phyloP scores from a whole-genome alignment of 1,140 invertebrate species.

The Cotesia chilonis region DNA sequence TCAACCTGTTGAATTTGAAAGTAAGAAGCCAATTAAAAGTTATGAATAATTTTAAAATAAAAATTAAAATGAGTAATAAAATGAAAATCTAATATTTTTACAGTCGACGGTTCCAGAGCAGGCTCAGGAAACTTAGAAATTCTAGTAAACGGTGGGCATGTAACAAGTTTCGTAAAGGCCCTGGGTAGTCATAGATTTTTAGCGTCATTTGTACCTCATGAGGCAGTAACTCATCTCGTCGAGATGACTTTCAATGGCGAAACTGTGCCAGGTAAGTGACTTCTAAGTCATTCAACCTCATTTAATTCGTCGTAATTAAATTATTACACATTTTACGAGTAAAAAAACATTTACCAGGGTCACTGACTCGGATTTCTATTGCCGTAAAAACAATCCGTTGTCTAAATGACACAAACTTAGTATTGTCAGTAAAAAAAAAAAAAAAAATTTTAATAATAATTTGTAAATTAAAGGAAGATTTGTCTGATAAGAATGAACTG shows the following conservation, averaged over 20 bases:
- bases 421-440: too few species aligned
- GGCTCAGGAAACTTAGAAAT: conserved; percentile 97
- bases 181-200: conserved; percentile 90
- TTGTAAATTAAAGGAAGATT: background rate
- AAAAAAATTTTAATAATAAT: background rate
- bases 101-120: conserved; percentile 93
- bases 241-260: conserved; percentile 97
- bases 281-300: conserved; percentile 21
- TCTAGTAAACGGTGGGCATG: conserved; percentile 93
- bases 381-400: conserved; percentile 11
- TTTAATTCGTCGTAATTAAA: conserved; percentile 5
- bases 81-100: conserved; percentile 40
- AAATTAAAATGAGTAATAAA: background rate
- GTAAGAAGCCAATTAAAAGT: conserved; percentile 68
- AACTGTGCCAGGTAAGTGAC: conserved; percentile 85
- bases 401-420: too few species aligned
- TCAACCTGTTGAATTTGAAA: conserved; percentile 94
- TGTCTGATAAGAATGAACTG: too few species aligned
- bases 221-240: conserved; percentile 84
- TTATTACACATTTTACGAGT: background rate
- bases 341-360: conserved; percentile 29
- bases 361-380: conserved; percentile 36
- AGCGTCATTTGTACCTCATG: conserved; percentile 91
- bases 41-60: conserved; percentile 11
- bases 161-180: conserved; percentile 92